A percentile compares a stretch with the other conserved stretches of the same genome.
These are phyloP conservation scores for Macaca mulatta DNA, from an alignment of 2,113 vertebrate genomes.

Conservation along the genomic window DNA sequence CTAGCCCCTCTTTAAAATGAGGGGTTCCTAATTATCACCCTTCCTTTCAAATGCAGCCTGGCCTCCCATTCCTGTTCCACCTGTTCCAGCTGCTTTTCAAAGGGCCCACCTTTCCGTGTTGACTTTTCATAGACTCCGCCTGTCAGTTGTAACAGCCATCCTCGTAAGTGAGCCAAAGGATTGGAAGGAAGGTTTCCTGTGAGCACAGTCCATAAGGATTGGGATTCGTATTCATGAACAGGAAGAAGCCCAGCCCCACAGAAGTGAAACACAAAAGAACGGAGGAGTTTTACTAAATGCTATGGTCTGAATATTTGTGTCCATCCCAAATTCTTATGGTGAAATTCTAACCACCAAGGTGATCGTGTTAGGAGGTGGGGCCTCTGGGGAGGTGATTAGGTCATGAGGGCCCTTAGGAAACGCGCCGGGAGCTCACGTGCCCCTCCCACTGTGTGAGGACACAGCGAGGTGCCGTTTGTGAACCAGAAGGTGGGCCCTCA, in stretches of 20 bases:
- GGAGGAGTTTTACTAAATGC: not conserved
- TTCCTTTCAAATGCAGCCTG: not conserved
- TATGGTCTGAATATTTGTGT: not conserved
- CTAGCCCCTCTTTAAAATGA: not conserved
- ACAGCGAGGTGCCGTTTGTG: rapidly evolving
- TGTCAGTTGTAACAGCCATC: not conserved
- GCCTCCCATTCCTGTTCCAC: not conserved
- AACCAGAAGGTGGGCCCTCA: not conserved
- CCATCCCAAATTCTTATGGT: not conserved
- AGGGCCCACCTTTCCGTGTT: not conserved
- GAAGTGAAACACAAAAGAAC: not conserved
- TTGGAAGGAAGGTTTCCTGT: not conserved
- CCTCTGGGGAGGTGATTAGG: not conserved
- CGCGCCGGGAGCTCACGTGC: not conserved
- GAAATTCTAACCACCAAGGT: not conserved
- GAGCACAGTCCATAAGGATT: not conserved
- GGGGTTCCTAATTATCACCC: not conserved
- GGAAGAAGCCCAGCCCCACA: not conserved
- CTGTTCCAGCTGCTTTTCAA: not conserved
- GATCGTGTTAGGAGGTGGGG: no score
- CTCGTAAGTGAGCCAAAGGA: not conserved
- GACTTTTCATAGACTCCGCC: not conserved
- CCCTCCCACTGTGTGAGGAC: not conserved
- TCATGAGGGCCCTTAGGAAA: not conserved
- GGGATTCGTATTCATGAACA: not conserved